Evolutionary conservation across 2,797 vertebrate species (phyloP).

Genomic region (Perodicticus potto): DNA sequence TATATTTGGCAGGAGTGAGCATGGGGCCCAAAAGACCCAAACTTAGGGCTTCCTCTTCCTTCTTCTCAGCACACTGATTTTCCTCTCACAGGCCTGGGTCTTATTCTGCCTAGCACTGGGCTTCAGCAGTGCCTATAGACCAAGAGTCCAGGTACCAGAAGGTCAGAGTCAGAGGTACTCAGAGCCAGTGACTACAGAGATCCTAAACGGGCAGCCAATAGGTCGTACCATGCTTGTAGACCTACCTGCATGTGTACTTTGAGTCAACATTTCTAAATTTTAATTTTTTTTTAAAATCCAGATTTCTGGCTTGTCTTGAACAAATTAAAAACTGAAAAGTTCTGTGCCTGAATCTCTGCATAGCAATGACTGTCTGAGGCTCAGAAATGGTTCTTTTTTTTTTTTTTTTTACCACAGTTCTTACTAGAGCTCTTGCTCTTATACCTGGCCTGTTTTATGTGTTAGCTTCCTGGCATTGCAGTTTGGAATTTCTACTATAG

Average conservation of each 20-base stretch:
- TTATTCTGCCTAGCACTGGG: not conserved
- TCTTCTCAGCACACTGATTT: not conserved
- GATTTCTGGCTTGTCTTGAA: not conserved
- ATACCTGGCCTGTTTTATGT: not conserved
- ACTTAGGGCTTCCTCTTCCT: not conserved
- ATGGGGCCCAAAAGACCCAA: not conserved
- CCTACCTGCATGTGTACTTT: not conserved
- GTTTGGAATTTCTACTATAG: not conserved
- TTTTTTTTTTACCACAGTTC: not conserved
- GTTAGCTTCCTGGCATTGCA: not conserved
- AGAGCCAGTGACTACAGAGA: not conserved
- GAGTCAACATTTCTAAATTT: not conserved
- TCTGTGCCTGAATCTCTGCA: not conserved
- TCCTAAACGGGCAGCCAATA: not conserved
- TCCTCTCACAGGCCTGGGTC: not conserved
- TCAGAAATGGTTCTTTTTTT: not conserved
- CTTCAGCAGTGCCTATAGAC: not conserved
- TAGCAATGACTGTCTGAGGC: not conserved
- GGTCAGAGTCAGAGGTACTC: not conserved
- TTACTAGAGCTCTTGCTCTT: not conserved
- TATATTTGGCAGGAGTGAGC: not conserved
- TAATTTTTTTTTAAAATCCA: not conserved
- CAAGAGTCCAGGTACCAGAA: not conserved
- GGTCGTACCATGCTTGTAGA: accelerated
- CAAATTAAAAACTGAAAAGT: not conserved